Base-by-base conservation (phyloP, 2,888 invertebrate species). In the Augiades crinisus region DNA sequence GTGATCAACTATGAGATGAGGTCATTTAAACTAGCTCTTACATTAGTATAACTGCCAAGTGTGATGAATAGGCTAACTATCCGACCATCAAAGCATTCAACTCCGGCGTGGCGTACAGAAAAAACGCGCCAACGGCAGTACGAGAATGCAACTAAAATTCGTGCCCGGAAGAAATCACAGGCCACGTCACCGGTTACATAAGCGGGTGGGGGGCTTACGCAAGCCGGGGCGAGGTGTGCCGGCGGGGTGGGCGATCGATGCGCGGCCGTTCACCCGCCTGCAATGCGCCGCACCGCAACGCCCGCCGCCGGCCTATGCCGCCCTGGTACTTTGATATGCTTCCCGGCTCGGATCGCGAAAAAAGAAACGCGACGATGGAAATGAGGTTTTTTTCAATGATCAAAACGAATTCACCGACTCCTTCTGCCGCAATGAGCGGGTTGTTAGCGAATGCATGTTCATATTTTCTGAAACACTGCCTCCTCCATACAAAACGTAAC, bases 191-290 rank as follows among this genome's bases (percentile, higher is more conserved):
- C 67, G 78, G 78, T 85, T 85, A 86, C 81, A 83, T 87, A 87
- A 87, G 75, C 77, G 73, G 73, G 64, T 67, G 70, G n/a, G 67
- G 70, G 62, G 68, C 75, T 80, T 81, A 83, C 84, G 81, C 81
- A 81, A 81, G 79, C 55, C 64, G 64, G 69, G 58, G 63, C 52
- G 60, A 50, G 57, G 47, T 55, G 56, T 55, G 55, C 63, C 58
- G 50, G 57, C 57, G 63, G 63, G 61, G 61, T 67, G 63, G 56
- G 61, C 70, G 87, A 87, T 88, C 89, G 88, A 87, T 88, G 87
- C 75, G 76, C 77, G 88, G 89, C 80, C 83, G 83, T 87, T 87
- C 82, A 87, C 87, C 87, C 88, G 88, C 85, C 88, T 86, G 86
- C 87, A 87, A 81, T 87, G 87, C 87, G 88, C 83, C 82, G 78